phyloP scores from a whole-genome alignment of 2,797 vertebrate species.

The Siniperca undulata region DNA sequence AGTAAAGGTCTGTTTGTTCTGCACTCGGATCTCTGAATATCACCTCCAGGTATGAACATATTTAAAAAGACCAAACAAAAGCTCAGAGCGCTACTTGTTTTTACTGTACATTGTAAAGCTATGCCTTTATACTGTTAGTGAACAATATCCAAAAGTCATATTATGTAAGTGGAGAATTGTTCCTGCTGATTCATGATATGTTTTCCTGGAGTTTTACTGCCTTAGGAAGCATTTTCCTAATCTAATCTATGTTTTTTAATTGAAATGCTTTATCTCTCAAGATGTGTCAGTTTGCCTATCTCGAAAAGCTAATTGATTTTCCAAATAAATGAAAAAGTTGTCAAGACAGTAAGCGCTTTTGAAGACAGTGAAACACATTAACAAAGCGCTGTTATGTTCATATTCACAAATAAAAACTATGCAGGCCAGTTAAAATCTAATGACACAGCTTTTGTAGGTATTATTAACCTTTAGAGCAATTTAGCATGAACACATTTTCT shows the following conservation, averaged over 20 bases:
- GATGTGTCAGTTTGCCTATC: conserved; percentile 49
- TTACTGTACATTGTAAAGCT: not conserved
- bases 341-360: conserved; percentile 42
- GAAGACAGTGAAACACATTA: conserved; percentile 35
- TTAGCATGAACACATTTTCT: not conserved
- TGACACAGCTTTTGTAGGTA: not conserved
- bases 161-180: conserved; percentile 29
- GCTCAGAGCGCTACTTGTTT: not conserved
- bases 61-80: conserved; percentile 3
- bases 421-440: not conserved
- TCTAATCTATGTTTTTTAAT: conserved; percentile 72
- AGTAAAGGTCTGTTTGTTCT: conserved; percentile 5
- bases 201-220: conserved; percentile 45
- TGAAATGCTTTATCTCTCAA: conserved; percentile 72
- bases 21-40: conserved; percentile 5
- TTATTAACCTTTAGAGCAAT: not conserved
- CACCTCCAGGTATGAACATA: not conserved
- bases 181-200: conserved; percentile 44
- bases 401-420: conserved; percentile 15
- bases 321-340: conserved; percentile 47
- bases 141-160: conserved; percentile 26
- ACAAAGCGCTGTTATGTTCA: conserved; percentile 7
- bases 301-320: conserved; percentile 61
- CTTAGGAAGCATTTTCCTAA: conserved; percentile 56
- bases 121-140: not conserved